Evolutionary conservation across 1,140 invertebrate species (phyloP), one percentile per base, ranked within the genome.

Genomic region (Frieseomelitta varia): DNA sequence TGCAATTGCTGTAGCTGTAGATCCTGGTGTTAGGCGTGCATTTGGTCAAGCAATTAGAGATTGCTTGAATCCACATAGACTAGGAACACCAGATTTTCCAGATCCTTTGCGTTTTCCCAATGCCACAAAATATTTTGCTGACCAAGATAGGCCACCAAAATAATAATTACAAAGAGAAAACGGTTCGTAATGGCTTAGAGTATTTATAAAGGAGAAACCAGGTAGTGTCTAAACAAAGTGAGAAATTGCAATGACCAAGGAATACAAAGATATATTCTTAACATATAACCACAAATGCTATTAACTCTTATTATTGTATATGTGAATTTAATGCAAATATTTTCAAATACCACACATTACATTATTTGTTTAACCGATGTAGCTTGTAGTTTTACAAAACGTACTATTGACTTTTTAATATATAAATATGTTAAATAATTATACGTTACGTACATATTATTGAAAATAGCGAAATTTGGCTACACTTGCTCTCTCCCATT

Each of bases 11-110:
- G 94, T 95, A 0, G 93, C 93, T 4, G 86, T 92, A 0, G 92
- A 94, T 75, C 91, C 92, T 0, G 92, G 91, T 27, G 94, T 94
- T 0, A 89, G 94, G 83, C 92, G 89, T 75, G 94, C 94, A n/a
- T 95, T 95, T 55, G 94, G 94, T 34, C 93, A 94, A 77, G 94
- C 94, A 1, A 94, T 95, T 39, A 92, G 93, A 63, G 94, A 95
- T 14, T 93, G 93, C 78, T 79, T 94, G 21, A 91, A 93, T 79
- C 93, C 93, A 30, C 88, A 87, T 51, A 92, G 93, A 86, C 88
- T 90, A 4, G 78, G 84, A 58, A 91, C 92, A 0, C 80, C 93
- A 24, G 94, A 95, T 73, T 95, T 95, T 47, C 94, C 94, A 1
- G 92, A 95, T 58, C 81, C 94, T 0, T 65, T 84, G 17, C 92